Percentiles rank a stretch among this genome's conserved stretches.
Evolutionary conservation across 2,113 vertebrate genomes (phyloP).

Genomic region (Myanophis thanlyinensis): DNA sequence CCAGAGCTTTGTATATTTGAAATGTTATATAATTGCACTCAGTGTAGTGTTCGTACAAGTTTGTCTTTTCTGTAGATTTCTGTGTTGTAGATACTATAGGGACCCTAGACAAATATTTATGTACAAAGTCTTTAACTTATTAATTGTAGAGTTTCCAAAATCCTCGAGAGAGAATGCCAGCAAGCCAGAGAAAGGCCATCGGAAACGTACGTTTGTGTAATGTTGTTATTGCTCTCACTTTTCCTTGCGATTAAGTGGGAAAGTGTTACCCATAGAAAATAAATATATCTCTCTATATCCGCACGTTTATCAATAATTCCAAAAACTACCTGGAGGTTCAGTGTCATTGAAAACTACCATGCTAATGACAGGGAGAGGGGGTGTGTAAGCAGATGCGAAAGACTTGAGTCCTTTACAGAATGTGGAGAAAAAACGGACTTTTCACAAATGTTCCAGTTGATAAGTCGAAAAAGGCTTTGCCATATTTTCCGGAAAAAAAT

Average conservation of each 20-base stretch:
- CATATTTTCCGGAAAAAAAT: neutral
- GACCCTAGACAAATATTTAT: conserved; percentile 99
- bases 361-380: neutral
- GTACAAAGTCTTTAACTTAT: conserved; percentile 87
- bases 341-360: neutral
- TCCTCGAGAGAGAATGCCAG: conserved; percentile 61
- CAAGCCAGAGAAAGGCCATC: conserved; percentile 65
- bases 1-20: conserved; percentile 96
- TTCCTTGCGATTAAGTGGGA: conserved; percentile 82
- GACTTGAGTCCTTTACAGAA: neutral
- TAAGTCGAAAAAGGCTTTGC: neutral
- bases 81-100: conserved; percentile 92
- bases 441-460: neutral
- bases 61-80: conserved; percentile 91
- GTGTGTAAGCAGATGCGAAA: neutral
- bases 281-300: conserved; percentile 53
- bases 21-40: conserved; percentile 98
- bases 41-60: conserved; percentile 94
- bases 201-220: conserved; percentile 84
- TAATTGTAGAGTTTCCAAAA: conserved; percentile 82
- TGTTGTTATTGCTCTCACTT: conserved; percentile 87
- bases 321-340: neutral
- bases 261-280: conserved; percentile 83
- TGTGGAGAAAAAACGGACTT: neutral
- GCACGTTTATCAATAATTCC: conserved; percentile 72